Conservation (phyloP, 2,113 vertebrate genomes). For the Phocoena sinus region DNA sequence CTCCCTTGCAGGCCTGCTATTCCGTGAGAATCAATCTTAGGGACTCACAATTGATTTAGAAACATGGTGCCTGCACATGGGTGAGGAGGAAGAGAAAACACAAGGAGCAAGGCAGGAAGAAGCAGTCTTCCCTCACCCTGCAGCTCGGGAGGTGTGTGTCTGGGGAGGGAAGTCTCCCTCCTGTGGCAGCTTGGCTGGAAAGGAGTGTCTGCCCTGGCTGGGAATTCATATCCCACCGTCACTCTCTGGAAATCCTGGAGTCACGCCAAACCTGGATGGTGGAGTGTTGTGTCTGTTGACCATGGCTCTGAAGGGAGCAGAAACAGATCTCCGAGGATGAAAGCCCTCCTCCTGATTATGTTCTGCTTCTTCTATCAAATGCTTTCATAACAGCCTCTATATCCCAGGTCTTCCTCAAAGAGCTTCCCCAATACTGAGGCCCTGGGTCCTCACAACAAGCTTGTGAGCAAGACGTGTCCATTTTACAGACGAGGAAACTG, state of each 20-base stretch:
- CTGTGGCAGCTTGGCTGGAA: not conserved
- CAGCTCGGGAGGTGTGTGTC: not conserved
- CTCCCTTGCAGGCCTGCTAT: not conserved
- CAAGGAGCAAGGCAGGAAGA: not conserved
- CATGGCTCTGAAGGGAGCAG: not conserved
- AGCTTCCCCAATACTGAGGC: not conserved
- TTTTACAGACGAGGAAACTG: not conserved
- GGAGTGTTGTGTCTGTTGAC: too few relatives aligned
- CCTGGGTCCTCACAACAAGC: not conserved
- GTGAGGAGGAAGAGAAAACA: not conserved
- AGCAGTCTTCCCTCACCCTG: not conserved
- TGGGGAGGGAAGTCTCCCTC: not conserved
- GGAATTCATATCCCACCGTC: accelerated
- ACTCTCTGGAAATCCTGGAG: accelerated
- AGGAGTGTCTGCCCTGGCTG: accelerated
- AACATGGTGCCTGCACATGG: too few relatives aligned
- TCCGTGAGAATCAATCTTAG: accelerated
- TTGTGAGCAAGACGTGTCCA: accelerated
- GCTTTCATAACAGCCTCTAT: not conserved
- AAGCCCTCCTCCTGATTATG: not conserved
- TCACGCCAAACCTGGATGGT: accelerated
- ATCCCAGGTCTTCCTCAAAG: not conserved
- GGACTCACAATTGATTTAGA: not conserved
- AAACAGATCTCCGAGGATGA: accelerated
- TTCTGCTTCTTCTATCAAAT: not conserved